phyloP scores from a whole-genome alignment of 1,140 invertebrate species.

The Ridgeia piscesae region DNA sequence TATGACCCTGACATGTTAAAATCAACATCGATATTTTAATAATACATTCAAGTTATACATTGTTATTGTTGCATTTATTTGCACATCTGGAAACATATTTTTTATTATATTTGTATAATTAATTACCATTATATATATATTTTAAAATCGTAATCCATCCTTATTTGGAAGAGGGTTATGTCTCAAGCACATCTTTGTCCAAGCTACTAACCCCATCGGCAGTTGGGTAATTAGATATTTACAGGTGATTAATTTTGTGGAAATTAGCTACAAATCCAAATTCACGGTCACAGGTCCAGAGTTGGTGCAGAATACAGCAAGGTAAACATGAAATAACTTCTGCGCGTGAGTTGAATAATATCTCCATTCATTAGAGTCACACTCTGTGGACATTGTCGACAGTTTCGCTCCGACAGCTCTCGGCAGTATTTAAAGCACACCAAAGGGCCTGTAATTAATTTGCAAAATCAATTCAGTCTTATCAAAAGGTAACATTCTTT shows the following conservation, averaged over 20 bases:
- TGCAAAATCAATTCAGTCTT: background rate
- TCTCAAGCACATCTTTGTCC: background rate
- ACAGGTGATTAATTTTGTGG: conserved; percentile 1
- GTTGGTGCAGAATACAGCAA: background rate
- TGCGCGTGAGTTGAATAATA: background rate
- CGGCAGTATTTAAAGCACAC: background rate
- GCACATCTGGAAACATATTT: background rate
- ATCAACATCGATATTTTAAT: background rate
- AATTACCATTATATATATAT: background rate
- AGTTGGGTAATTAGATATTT: background rate
- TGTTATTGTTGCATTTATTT: too few relatives aligned
- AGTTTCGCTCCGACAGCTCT: background rate
- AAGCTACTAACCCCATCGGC: background rate
- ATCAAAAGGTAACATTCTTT: background rate
- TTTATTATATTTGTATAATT: background rate
- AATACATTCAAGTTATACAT: too few relatives aligned
- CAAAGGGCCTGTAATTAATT: background rate
- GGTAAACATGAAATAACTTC: background rate
- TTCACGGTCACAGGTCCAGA: background rate
- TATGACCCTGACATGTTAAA: background rate
- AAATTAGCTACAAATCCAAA: background rate
- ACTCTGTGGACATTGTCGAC: too few relatives aligned
- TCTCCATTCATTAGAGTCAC: background rate
- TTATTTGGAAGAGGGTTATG: background rate
- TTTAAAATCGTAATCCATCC: background rate